Percentiles rank a stretch among this genome's conserved stretches.
Conservation (phyloP, 1,140 invertebrate genomes). For the Bactericera cockerelli region DNA sequence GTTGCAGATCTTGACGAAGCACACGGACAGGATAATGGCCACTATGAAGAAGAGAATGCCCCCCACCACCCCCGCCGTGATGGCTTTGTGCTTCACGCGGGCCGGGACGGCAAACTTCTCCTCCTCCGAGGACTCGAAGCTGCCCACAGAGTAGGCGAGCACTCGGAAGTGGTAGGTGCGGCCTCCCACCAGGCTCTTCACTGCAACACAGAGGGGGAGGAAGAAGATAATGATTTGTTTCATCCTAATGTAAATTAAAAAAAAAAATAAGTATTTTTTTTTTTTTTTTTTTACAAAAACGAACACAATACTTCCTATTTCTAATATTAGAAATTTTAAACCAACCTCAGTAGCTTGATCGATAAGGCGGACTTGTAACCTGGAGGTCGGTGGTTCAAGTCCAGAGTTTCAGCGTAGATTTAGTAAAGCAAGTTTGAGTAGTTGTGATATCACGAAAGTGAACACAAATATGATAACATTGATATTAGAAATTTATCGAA, state of each 20-base stretch:
- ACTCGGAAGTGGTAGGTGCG: slow-evolving; percentile 82
- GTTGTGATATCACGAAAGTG: too few species aligned
- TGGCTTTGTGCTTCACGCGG: slow-evolving; percentile 78
- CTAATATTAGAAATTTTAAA: too few species aligned
- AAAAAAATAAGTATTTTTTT: too few species aligned
- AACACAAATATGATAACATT: not conserved
- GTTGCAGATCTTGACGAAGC: slow-evolving; percentile 93
- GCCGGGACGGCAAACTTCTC: slow-evolving; percentile 74
- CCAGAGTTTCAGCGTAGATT: too few species aligned
- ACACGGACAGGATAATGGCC: slow-evolving; percentile 86
- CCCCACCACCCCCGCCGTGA: slow-evolving; percentile 82
- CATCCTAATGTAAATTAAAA: not conserved
- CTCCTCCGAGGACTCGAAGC: slow-evolving; percentile 66
- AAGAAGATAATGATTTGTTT: too few species aligned
- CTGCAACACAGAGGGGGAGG: slow-evolving; percentile 34
- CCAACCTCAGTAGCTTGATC: too few species aligned
- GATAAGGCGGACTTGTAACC: too few species aligned
- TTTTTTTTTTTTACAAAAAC: too few species aligned
- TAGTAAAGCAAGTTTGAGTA: too few species aligned
- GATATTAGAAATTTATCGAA: not conserved
- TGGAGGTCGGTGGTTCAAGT: too few species aligned
- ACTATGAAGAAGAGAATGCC: slow-evolving; percentile 92
- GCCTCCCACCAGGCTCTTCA: slow-evolving; percentile 78
- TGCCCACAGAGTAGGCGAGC: slow-evolving; percentile 64
- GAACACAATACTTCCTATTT: too few species aligned